Base-by-base conservation (phyloP, 2,888 invertebrate species). In the Pristionchus arcanus region DNA sequence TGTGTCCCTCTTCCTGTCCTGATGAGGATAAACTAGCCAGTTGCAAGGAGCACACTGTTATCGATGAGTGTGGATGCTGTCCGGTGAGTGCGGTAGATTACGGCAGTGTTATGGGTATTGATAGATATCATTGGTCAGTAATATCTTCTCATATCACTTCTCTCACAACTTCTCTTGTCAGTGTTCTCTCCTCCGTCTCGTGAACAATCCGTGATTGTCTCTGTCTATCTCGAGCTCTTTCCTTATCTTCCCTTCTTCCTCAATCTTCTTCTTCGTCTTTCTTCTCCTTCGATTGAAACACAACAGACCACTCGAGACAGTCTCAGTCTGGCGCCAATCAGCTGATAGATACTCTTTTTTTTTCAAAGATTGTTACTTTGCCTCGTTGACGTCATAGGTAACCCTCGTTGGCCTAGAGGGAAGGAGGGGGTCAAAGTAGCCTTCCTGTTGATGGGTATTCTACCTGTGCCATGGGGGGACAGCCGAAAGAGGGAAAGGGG, bases 1-100 rank as follows among this genome's bases (percentile, higher is more conserved):
- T 59, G 34, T 55, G 59, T 59, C 84, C 84, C 34, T 85, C 84
- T 3, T 59, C 55, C 15, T 85, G 84, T 9, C 84, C 84, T 59
- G 55, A 85, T 59, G 87, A 87, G 31, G 71, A 55, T 15, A 25
- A 37, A 28, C 28, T 53, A 13, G 42, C 55, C 25, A 31, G 2
- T 15, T 87, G 87, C 68, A 68, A 87, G 85, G 89, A 91, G 25
- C 42, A 28, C 11, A 87, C 91, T 15, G 90, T 90, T 25, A 71
- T 90, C 28, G 92, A 92, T 84, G 91, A 91, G 55, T 92, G 92
- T 88, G 90, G 91, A 81, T 92, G 92, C 89, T 92, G 92, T 83
- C 89, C 91, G 90, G 92, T 92, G 42, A 81, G 91, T 91, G 42
- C 87, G 37, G 37, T 86, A 49, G 83, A 81, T 25, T 81, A 31